phyloP scores from a whole-genome alignment of 2,113 vertebrate genomes.

The Cebus imitator region DNA sequence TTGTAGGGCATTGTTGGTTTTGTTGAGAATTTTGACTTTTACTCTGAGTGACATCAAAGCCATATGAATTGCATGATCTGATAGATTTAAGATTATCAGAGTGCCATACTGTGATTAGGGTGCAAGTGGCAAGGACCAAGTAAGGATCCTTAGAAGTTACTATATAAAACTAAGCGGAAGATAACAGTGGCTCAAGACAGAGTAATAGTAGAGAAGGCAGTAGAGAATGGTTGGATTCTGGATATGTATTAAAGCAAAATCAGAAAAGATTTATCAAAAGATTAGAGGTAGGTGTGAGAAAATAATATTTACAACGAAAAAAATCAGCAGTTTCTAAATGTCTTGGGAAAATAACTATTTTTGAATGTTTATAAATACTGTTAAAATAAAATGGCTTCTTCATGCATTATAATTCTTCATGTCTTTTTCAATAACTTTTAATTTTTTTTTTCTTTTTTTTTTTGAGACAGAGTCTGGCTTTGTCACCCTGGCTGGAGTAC shows the following conservation, averaged over 20 bases:
- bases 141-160: fast-evolving
- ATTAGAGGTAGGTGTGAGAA: neutral
- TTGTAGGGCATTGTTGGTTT: neutral
- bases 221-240: neutral
- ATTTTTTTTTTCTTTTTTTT: neutral
- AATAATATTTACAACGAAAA: neutral
- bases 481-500: too few relatives aligned
- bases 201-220: neutral
- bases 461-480: too few relatives aligned
- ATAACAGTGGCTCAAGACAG: neutral
- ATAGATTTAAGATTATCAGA: neutral
- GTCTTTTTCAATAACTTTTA: neutral
- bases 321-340: neutral
- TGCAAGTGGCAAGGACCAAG: neutral
- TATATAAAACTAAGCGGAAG: neutral
- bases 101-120: neutral
- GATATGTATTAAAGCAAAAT: neutral
- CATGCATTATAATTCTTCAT: neutral
- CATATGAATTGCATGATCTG: neutral
- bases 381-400: neutral
- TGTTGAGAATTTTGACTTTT: neutral
- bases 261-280: neutral
- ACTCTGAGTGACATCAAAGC: neutral
- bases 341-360: neutral
- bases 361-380: neutral